A percentile compares a stretch with the other conserved stretches of the same genome.
These are phyloP conservation scores for Plotosus lineatus DNA, from an alignment of 2,113 vertebrate species.

Conservation along the genomic window DNA sequence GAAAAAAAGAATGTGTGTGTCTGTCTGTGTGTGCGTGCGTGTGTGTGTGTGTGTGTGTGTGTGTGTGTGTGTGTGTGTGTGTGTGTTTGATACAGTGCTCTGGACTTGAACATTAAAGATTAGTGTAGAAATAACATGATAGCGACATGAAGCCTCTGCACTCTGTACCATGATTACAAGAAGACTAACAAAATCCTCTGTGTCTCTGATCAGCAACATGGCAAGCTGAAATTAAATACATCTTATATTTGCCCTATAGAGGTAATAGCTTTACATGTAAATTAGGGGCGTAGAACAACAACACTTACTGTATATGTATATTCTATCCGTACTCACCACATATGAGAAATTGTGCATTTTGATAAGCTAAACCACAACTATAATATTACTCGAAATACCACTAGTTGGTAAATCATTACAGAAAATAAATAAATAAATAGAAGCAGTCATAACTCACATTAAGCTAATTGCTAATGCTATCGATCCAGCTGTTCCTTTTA, in stretches of 20 bases:
- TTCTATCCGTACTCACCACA: background rate
- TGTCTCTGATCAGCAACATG: slow-evolving; percentile 53
- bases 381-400: too few relatives aligned
- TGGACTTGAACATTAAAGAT: slow-evolving; percentile 99
- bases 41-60: slow-evolving; percentile 81
- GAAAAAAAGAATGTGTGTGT: slow-evolving; percentile 71
- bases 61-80: slow-evolving; percentile 80
- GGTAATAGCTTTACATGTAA: background rate
- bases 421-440: too few relatives aligned
- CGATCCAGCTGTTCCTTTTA: too few relatives aligned
- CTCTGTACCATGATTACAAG: slow-evolving; percentile 89
- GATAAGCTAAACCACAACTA: too few relatives aligned
- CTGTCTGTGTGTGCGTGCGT: slow-evolving; percentile 79
- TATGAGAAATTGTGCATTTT: too few relatives aligned
- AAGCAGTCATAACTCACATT: too few relatives aligned
- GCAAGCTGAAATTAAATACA: slow-evolving; percentile 82
- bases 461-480: too few relatives aligned
- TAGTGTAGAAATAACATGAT: slow-evolving; percentile 92
- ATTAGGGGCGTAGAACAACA: background rate
- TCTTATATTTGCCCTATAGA: slow-evolving; percentile 58
- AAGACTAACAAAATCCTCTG: slow-evolving; percentile 86
- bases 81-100: slow-evolving; percentile 97
- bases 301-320: background rate
- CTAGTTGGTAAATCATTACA: too few relatives aligned
- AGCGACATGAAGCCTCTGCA: slow-evolving; percentile 88